Evolutionary conservation across 1,140 invertebrate genomes (phyloP).

Genomic region (Micrasema longulum): DNA sequence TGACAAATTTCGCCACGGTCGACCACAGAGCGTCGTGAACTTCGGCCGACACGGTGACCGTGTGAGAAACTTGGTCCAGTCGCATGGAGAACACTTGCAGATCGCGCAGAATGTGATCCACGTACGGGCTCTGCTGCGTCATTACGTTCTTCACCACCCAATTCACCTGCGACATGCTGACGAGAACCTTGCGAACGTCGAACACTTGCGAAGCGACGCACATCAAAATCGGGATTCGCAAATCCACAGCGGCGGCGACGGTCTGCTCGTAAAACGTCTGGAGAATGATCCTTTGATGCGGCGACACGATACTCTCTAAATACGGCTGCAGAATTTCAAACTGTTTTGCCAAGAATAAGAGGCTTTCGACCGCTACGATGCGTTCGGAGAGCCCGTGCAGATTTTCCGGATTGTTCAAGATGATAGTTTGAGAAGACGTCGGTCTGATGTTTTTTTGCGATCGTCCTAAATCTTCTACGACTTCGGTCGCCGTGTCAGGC

Average conservation of each 20-base stretch:
- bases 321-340: constrained; percentile 86
- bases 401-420: constrained; percentile 77
- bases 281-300: constrained; percentile 73
- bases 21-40: constrained; percentile 85
- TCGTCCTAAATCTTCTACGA: constrained; percentile 58
- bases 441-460: constrained; percentile 71
- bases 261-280: constrained; percentile 85
- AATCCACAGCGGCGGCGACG: constrained; percentile 75
- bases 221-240: constrained; percentile 88
- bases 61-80: constrained; percentile 76
- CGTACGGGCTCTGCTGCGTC: constrained; percentile 93
- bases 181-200: constrained; percentile 82
- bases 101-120: constrained; percentile 81
- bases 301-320: constrained; percentile 78
- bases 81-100: constrained; percentile 83
- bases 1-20: constrained; percentile 84
- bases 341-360: constrained; percentile 90
- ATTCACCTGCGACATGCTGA: constrained; percentile 90
- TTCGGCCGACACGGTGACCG: constrained; percentile 78
- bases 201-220: constrained; percentile 83
- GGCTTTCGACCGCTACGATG: constrained; percentile 91
- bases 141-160: constrained; percentile 97
- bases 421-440: constrained; percentile 76
- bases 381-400: constrained; percentile 87
- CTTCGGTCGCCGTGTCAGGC: constrained; percentile 48